phyloP scores from a whole-genome alignment of 2,797 vertebrate genomes.

The Spea hammondii region DNA sequence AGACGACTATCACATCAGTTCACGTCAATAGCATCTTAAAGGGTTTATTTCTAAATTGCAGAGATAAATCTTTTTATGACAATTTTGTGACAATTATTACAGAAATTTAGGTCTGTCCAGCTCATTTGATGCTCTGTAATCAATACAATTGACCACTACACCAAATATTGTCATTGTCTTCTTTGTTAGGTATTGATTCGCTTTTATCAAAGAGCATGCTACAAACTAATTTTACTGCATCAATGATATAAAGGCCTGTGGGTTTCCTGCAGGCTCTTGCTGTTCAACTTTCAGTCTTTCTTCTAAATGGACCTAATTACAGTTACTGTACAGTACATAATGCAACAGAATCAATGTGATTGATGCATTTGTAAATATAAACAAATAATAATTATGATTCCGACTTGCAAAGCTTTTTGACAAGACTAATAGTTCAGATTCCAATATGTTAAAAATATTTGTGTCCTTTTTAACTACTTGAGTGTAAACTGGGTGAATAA shows the following conservation, averaged over 20 bases:
- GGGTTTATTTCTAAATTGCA: constrained; percentile 50
- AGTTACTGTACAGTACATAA: background rate
- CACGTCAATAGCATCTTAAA: constrained; percentile 45
- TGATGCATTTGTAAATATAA: background rate
- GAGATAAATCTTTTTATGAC: constrained; percentile 53
- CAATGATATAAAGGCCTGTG: background rate
- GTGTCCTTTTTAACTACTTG: too few species aligned
- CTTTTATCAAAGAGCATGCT: constrained; percentile 36
- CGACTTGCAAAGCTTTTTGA: background rate
- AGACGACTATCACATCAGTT: constrained; percentile 42
- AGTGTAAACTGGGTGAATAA: too few species aligned
- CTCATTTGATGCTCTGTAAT: constrained; percentile 47
- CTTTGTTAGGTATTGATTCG: constrained; percentile 42
- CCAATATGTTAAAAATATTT: too few species aligned
- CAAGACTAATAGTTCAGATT: background rate
- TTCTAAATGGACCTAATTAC: background rate
- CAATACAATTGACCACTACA: constrained; percentile 42
- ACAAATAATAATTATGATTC: background rate
- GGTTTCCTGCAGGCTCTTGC: background rate
- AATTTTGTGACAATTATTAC: constrained; percentile 45
- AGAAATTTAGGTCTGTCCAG: constrained; percentile 39
- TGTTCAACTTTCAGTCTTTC: background rate
- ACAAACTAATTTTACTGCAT: constrained; percentile 32
- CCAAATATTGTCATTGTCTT: constrained; percentile 32
- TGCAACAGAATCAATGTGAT: background rate